A percentile compares a stretch with the other conserved stretches of the same genome.
Conservation (phyloP, 1,140 invertebrate genomes). For the Brachionus sp. region DNA sequence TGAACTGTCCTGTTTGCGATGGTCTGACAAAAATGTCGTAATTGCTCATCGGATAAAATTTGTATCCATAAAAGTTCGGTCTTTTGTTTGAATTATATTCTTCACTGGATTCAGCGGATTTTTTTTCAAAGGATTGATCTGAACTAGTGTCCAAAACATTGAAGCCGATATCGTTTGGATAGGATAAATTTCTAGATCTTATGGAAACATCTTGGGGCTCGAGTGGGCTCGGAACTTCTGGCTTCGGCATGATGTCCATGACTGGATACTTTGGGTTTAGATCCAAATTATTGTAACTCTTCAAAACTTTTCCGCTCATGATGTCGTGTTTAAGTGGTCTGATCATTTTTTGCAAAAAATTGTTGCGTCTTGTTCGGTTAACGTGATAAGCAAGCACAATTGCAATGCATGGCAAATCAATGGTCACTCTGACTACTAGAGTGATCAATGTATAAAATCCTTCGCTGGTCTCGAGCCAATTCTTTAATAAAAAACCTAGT, state of each 20-base stretch:
- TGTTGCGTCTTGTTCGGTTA: slow-evolving; percentile 14
- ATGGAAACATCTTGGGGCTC: not conserved
- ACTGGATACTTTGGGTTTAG: not conserved
- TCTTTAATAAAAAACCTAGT: not conserved
- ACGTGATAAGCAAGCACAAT: slow-evolving; percentile 8
- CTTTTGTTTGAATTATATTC: not conserved
- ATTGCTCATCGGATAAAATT: not conserved
- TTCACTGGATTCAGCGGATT: not conserved
- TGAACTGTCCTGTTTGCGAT: not conserved
- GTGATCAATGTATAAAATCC: slow-evolving; percentile 17
- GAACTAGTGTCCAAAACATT: not conserved
- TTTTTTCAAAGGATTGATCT: not conserved
- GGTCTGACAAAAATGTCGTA: not conserved
- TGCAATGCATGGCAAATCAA: slow-evolving; percentile 31
- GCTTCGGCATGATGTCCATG: not conserved
- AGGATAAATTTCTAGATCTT: not conserved
- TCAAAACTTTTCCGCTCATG: slow-evolving; percentile 18
- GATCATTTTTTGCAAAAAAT: slow-evolving; percentile 42
- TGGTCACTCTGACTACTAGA: not conserved
- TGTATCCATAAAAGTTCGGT: not conserved
- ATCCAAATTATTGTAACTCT: slow-evolving; percentile 23
- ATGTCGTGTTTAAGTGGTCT: slow-evolving; percentile 21
- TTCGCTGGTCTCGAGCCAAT: slow-evolving; percentile 1
- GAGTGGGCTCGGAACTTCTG: not conserved
- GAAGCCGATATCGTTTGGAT: not conserved